Percentiles rank a stretch among this genome's conserved stretches.
Conservation (phyloP, 1,140 invertebrate species). For the Papilio aristodemus region DNA sequence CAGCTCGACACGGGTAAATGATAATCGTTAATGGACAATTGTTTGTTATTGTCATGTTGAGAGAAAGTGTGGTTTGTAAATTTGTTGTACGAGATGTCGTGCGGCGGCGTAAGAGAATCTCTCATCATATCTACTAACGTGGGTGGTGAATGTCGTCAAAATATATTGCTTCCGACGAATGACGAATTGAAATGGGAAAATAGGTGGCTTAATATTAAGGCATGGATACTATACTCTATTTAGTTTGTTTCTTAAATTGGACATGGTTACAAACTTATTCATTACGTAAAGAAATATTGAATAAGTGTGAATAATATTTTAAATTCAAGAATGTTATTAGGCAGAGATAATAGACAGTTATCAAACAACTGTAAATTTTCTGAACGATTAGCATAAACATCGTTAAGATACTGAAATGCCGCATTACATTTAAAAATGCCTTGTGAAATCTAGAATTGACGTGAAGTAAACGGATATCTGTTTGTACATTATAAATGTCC, state of each 20-base stretch:
- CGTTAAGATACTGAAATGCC: background rate
- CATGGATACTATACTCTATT: background rate
- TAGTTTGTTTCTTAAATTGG: background rate
- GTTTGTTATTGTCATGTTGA: constrained; percentile 21
- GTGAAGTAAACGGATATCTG: constrained; percentile 6
- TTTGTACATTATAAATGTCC: constrained; percentile 1
- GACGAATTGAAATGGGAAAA: constrained; percentile 10
- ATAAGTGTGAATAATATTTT: background rate
- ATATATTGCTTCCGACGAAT: constrained; percentile 18
- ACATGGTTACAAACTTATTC: background rate
- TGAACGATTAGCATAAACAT: background rate
- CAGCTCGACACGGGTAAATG: constrained; percentile 12
- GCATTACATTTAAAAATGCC: constrained; percentile 4
- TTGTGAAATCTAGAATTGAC: constrained; percentile 15
- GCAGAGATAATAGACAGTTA: no score
- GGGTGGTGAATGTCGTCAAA: constrained; percentile 14
- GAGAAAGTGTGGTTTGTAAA: constrained; percentile 11
- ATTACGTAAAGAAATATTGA: background rate
- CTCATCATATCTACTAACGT: constrained; percentile 11
- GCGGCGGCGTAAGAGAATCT: constrained; percentile 17
- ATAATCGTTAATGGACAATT: constrained; percentile 23
- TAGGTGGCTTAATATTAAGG: background rate
- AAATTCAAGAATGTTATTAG: no score
- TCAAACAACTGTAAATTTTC: background rate
- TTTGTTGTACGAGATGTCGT: constrained; percentile 8